These are phyloP conservation scores for Vipera latastei DNA, from an alignment of 2,797 vertebrate genomes.

Conservation along the genomic window DNA sequence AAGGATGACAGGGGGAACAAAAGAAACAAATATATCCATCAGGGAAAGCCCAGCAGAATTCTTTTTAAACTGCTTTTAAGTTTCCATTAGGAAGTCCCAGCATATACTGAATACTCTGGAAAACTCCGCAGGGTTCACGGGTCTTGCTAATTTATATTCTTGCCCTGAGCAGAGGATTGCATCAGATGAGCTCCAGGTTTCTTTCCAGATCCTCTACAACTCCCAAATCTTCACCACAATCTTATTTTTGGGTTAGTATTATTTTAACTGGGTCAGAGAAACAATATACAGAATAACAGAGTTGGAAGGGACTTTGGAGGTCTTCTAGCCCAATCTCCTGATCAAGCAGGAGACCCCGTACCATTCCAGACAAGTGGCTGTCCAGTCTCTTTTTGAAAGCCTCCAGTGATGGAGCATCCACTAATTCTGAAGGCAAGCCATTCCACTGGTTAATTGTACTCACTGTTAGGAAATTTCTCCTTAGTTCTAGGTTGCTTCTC, in stretches of 20 bases:
- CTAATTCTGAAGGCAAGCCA: neutral
- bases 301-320: neutral
- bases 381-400: neutral
- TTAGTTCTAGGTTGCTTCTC: neutral
- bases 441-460: neutral
- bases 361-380: neutral
- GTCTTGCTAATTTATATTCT: neutral
- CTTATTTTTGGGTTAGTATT: neutral
- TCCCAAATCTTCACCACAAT: neutral
- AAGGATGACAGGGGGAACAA: neutral
- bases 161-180: neutral
- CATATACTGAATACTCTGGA: neutral
- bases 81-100: neutral
- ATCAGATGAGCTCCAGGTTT: neutral
- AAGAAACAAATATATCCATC: neutral
- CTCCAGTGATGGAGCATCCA: neutral
- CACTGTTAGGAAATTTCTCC: neutral
- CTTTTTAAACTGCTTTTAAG: neutral
- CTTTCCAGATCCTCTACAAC: neutral
- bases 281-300: neutral
- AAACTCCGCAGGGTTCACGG: no score
- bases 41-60: neutral
- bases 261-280: neutral
- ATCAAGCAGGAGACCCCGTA: neutral
- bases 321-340: neutral